Conservation (phyloP, 2,113 vertebrate species). For the Meriones unguiculatus region DNA sequence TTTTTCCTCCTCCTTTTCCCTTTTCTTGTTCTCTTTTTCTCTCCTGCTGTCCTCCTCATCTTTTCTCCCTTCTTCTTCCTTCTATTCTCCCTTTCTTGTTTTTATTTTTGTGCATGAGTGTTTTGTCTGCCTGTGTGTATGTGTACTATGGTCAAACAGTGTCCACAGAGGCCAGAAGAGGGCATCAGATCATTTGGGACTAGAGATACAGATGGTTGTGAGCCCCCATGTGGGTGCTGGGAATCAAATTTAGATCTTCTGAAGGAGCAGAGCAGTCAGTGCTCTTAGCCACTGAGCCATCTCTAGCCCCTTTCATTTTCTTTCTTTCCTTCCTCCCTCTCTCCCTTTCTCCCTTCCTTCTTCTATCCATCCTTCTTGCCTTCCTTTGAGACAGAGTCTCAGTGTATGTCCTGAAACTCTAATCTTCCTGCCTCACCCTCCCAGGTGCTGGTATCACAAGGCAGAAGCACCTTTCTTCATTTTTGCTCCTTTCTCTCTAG, state of each 20-base stretch:
- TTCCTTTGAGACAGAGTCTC: neutral
- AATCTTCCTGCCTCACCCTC: neutral
- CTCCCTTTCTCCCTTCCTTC: neutral
- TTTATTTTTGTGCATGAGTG: neutral
- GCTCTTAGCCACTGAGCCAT: neutral
- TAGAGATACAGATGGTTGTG: neutral
- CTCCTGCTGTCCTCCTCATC: neutral
- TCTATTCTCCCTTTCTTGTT: neutral
- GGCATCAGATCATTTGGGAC: neutral
- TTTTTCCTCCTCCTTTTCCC: no score
- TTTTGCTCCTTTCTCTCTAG: constrained; percentile 4
- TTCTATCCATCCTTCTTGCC: neutral
- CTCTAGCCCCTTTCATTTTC: neutral
- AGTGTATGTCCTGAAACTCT: neutral
- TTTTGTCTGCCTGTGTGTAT: neutral
- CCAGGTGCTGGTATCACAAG: neutral
- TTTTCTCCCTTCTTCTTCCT: neutral
- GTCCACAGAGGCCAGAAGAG: neutral
- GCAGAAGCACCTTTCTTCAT: neutral
- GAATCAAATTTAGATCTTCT: neutral
- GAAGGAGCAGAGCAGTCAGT: neutral
- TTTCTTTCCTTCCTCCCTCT: no score
- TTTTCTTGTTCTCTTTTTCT: neutral
- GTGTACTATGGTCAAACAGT: neutral
- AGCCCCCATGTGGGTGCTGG: neutral